phyloP scores from a whole-genome alignment of 2,113 vertebrate genomes.

The Bubo scandiacus region DNA sequence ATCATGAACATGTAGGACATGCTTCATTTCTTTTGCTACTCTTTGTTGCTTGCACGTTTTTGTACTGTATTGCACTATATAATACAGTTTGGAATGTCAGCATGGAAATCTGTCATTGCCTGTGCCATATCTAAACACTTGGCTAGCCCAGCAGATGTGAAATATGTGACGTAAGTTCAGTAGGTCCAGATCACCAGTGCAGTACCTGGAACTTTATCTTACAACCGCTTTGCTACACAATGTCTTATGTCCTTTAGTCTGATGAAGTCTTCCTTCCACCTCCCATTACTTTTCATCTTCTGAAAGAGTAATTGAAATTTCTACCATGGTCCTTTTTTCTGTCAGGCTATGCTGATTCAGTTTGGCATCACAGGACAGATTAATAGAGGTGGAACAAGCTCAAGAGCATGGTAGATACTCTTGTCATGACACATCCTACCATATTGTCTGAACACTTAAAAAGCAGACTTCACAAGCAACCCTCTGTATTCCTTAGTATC shows the following conservation, averaged over 20 bases:
- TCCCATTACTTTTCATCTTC: neutral
- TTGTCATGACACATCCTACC: rapidly evolving
- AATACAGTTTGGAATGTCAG: neutral
- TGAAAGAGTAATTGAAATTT: neutral
- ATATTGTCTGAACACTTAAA: neutral
- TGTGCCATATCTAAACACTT: neutral
- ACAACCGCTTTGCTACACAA: neutral
- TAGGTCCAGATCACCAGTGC: neutral
- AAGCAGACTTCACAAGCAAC: neutral
- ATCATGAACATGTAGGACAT: neutral
- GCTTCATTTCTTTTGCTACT: neutral
- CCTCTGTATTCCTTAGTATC: neutral
- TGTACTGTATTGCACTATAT: neutral
- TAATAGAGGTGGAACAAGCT: neutral
- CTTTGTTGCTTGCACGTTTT: neutral
- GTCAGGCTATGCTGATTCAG: neutral
- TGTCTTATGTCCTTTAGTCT: neutral
- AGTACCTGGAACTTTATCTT: neutral
- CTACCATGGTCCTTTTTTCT: neutral
- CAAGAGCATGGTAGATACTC: neutral
- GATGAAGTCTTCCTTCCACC: neutral
- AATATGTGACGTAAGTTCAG: neutral
- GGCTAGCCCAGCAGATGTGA: neutral
- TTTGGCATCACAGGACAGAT: neutral
- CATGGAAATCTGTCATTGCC: neutral